These are phyloP conservation scores for Drosophila fuyamai DNA, from an alignment of 1,140 invertebrate species.

Conservation along the genomic window DNA sequence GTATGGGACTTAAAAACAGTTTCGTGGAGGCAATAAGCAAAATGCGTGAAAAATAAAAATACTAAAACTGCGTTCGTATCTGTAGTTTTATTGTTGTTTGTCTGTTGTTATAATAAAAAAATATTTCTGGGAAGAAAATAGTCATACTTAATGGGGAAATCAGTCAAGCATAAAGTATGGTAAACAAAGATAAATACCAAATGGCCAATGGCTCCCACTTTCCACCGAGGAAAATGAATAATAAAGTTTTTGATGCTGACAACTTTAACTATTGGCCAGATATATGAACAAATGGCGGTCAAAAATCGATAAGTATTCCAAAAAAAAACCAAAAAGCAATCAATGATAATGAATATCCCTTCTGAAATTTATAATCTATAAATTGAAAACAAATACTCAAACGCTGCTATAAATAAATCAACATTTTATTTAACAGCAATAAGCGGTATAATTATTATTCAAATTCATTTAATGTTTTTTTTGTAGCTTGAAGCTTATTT, in stretches of 20 bases:
- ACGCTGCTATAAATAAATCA: neutral
- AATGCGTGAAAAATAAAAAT: conserved; percentile 48
- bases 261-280: neutral
- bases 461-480: conserved; percentile 6
- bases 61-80: conserved; percentile 19
- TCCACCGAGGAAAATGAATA: conserved; percentile 28
- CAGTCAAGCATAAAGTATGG: conserved; percentile 77
- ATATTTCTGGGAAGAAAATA: conserved; percentile 53
- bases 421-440: conserved; percentile 10
- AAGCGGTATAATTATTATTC: conserved; percentile 40
- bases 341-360: neutral
- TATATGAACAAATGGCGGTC: neutral
- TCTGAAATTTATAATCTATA: conserved; percentile 1
- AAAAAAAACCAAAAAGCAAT: conserved; percentile 35
- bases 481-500: neutral
- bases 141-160: conserved; percentile 70
- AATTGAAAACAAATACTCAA: conserved; percentile 29
- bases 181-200: conserved; percentile 75
- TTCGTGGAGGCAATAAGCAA: conserved; percentile 26
- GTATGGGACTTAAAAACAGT: conserved; percentile 30
- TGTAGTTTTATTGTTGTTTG: conserved; percentile 57
- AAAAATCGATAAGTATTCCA: neutral
- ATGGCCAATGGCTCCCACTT: conserved; percentile 44
- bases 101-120: conserved; percentile 64
- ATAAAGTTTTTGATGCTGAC: conserved; percentile 4